Percentiles rank a stretch among this genome's conserved stretches.
These are phyloP conservation scores for Poeciliopsis turrubarensis DNA, from an alignment of 2,113 vertebrate genomes.

Conservation along the genomic window DNA sequence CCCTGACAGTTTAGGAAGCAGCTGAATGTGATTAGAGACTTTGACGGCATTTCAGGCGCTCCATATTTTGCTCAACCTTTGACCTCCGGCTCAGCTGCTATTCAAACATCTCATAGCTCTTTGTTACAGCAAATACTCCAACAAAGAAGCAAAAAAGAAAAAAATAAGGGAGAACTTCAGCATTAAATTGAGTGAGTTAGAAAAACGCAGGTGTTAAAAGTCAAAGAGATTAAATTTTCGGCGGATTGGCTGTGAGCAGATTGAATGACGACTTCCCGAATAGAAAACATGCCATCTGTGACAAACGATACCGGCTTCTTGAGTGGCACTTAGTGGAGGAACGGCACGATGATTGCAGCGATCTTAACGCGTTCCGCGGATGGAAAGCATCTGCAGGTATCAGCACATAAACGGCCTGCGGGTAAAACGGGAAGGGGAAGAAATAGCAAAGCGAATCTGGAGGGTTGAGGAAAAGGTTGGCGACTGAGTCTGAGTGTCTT, in stretches of 20 bases:
- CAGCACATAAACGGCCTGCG: neutral
- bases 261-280: conserved; percentile 35
- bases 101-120: conserved; percentile 24
- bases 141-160: neutral
- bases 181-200: neutral
- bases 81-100: conserved; percentile 59
- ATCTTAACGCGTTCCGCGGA: conserved; percentile 45
- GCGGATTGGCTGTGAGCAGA: conserved; percentile 12
- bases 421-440: neutral
- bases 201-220: neutral
- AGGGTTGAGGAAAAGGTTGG: conserved; percentile 4
- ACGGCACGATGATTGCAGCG: conserved; percentile 44
- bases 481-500: conserved; percentile 58
- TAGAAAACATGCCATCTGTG: conserved; percentile 42
- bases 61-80: conserved; percentile 34
- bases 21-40: conserved; percentile 55
- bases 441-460: neutral
- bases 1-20: conserved; percentile 52
- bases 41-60: conserved; percentile 43
- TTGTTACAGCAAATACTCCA: neutral
- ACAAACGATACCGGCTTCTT: conserved; percentile 63
- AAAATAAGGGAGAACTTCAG: neutral
- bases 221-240: conserved; percentile 41
- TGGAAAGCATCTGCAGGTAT: conserved; percentile 33
- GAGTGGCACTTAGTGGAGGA: conserved; percentile 49